Evolutionary conservation across 2,797 vertebrate species (phyloP).

Genomic region (Pseudopleuronectes americanus): DNA sequence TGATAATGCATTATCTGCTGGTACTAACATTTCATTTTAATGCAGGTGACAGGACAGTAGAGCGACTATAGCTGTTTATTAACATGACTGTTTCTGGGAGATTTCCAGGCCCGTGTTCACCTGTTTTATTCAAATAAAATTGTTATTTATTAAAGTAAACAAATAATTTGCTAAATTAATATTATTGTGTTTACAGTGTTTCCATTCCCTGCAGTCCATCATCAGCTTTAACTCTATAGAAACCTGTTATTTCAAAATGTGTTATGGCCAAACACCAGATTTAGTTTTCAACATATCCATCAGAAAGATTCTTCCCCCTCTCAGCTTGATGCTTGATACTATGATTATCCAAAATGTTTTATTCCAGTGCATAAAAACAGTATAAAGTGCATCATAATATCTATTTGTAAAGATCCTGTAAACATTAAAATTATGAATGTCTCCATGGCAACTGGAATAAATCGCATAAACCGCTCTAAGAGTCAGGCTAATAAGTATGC

Average conservation of each 20-base stretch:
- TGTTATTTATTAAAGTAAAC: constrained; percentile 60
- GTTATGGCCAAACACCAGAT: neutral
- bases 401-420: constrained; percentile 11
- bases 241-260: constrained; percentile 4
- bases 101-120: constrained; percentile 14
- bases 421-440: constrained; percentile 25
- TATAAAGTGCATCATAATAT: constrained; percentile 1
- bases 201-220: neutral
- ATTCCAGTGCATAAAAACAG: constrained; percentile 8
- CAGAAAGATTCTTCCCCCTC: neutral
- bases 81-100: neutral
- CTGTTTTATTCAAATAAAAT: constrained; percentile 39
- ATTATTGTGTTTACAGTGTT: constrained; percentile 18
- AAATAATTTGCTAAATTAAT: constrained; percentile 1
- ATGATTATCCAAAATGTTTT: neutral
- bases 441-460: constrained; percentile 41
- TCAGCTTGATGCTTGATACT: neutral
- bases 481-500: constrained; percentile 17
- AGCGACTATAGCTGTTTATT: constrained; percentile 22
- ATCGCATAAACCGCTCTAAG: neutral
- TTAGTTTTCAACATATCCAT: neutral
- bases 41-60: constrained; percentile 1
- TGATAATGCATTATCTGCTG: constrained; percentile 35
- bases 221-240: constrained; percentile 4
- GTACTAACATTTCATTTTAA: constrained; percentile 35